Conservation (phyloP, 2,797 vertebrate genomes). For the Eleutherodactylus coqui region DNA sequence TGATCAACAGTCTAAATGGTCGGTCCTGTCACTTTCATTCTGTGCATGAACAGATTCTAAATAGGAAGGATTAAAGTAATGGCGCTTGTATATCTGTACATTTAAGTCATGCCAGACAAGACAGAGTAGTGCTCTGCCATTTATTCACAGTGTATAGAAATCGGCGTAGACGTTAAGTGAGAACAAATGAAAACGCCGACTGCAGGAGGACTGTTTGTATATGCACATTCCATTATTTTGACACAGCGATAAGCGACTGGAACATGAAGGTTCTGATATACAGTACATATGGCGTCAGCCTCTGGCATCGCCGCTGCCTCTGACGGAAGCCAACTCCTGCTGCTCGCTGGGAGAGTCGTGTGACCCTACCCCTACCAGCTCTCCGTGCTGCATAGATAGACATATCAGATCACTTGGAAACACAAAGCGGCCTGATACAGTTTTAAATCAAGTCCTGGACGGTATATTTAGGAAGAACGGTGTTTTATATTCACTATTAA, state of each 20-base stretch:
- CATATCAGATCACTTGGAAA: not conserved
- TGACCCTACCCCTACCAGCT: conserved; percentile 25
- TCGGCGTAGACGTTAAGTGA: conserved; percentile 51
- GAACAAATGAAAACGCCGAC: conserved; percentile 59
- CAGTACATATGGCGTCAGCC: conserved; percentile 53
- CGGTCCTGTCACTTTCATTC: conserved; percentile 25
- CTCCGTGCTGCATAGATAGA: not conserved
- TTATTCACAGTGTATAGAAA: conserved; percentile 47
- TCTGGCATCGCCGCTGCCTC: conserved; percentile 39
- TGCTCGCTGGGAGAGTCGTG: conserved; percentile 45
- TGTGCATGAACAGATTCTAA: conserved; percentile 39
- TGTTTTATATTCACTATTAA: not conserved
- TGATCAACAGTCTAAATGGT: conserved; percentile 9
- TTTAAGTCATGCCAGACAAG: conserved; percentile 46
- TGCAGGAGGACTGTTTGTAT: conserved; percentile 56
- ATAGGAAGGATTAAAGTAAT: conserved; percentile 48
- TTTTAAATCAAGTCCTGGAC: conserved; percentile 4
- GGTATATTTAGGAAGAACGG: not conserved
- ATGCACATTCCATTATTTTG: conserved; percentile 62
- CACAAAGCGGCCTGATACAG: not conserved
- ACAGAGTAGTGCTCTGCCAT: conserved; percentile 41
- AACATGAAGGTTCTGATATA: conserved; percentile 59
- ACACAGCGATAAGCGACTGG: conserved; percentile 57
- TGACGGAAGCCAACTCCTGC: conserved; percentile 32
- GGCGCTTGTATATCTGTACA: conserved; percentile 27